Percentiles rank a stretch among this genome's conserved stretches.
phyloP scores from a whole-genome alignment of 2,888 invertebrate species.

The Hartigia nigra region DNA sequence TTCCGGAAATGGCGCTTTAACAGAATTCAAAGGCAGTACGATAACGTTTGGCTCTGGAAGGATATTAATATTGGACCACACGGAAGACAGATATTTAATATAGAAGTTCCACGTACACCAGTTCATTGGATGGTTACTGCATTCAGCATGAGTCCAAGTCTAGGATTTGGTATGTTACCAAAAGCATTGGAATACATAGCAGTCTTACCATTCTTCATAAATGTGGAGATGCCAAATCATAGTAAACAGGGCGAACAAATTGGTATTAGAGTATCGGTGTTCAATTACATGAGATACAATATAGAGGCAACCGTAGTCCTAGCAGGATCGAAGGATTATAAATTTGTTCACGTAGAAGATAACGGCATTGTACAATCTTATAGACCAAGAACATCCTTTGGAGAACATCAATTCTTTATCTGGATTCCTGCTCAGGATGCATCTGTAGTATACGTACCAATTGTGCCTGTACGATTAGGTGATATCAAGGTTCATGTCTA shows the following conservation, averaged over 20 bases:
- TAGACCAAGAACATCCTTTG: slow-evolving; percentile 89
- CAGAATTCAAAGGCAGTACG: slow-evolving; percentile 89
- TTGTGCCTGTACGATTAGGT: slow-evolving; percentile 85
- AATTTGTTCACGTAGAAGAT: slow-evolving; percentile 91
- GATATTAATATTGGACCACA: slow-evolving; percentile 94
- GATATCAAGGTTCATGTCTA: slow-evolving; percentile 81
- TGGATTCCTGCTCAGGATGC: slow-evolving; percentile 85
- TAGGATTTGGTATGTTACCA: slow-evolving; percentile 88
- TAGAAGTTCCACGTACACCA: slow-evolving; percentile 85
- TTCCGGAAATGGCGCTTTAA: slow-evolving; percentile 90
- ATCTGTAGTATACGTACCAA: slow-evolving; percentile 87
- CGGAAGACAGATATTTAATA: slow-evolving; percentile 87
- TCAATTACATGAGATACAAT: slow-evolving; percentile 90
- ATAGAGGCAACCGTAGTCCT: slow-evolving; percentile 91
- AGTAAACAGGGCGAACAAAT: slow-evolving; percentile 94
- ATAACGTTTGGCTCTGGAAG: slow-evolving; percentile 95
- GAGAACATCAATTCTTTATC: slow-evolving; percentile 95
- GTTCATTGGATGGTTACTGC: slow-evolving; percentile 95
- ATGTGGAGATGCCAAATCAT: slow-evolving; percentile 88
- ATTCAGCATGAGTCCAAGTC: slow-evolving; percentile 87
- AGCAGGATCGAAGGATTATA: slow-evolving; percentile 85
- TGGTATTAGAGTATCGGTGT: slow-evolving; percentile 90
- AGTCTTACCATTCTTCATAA: slow-evolving; percentile 93
- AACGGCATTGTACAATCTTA: slow-evolving; percentile 87
- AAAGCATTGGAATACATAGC: slow-evolving; percentile 89